These are phyloP conservation scores for Rhamnusium bicolor DNA, from an alignment of 2,888 invertebrate species.

Conservation along the genomic window DNA sequence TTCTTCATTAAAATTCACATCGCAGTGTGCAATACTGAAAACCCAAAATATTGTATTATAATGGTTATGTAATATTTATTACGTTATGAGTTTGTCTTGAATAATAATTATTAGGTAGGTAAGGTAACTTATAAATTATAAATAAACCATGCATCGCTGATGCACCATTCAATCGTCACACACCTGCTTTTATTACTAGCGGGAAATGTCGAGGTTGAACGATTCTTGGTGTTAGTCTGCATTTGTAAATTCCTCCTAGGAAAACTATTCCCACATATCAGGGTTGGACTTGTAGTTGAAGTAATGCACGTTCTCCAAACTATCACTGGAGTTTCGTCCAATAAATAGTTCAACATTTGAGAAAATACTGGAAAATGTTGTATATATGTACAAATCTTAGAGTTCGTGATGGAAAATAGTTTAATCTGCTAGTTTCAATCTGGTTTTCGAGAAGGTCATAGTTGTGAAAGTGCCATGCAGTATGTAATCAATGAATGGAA, in stretches of 20 bases:
- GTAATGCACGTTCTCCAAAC: no score
- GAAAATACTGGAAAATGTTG: no score
- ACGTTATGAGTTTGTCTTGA: conserved; percentile 32
- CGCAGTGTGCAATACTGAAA: conserved; percentile 23
- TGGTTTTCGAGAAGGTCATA: no score
- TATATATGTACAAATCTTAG: no score
- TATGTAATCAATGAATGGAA: no score
- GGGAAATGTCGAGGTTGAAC: conserved; percentile 32
- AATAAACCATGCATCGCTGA: conserved; percentile 10
- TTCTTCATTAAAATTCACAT: conserved; percentile 1
- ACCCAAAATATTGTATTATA: conserved; percentile 25
- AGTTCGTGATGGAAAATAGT: no score
- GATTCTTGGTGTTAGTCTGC: not conserved
- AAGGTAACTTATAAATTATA: conserved; percentile 16
- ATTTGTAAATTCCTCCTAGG: conserved; percentile 1
- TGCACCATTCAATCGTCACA: conserved; percentile 12
- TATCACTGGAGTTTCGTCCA: no score
- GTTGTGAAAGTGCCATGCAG: no score
- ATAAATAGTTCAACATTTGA: no score
- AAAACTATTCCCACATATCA: not conserved
- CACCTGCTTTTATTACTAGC: conserved; percentile 23
- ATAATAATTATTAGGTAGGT: conserved; percentile 28
- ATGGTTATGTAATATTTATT: conserved; percentile 39
- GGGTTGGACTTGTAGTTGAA: not conserved
- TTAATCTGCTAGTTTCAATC: no score